These are phyloP conservation scores for Ganaspis sp. DNA, from an alignment of 1,140 invertebrate genomes.

Conservation along the genomic window DNA sequence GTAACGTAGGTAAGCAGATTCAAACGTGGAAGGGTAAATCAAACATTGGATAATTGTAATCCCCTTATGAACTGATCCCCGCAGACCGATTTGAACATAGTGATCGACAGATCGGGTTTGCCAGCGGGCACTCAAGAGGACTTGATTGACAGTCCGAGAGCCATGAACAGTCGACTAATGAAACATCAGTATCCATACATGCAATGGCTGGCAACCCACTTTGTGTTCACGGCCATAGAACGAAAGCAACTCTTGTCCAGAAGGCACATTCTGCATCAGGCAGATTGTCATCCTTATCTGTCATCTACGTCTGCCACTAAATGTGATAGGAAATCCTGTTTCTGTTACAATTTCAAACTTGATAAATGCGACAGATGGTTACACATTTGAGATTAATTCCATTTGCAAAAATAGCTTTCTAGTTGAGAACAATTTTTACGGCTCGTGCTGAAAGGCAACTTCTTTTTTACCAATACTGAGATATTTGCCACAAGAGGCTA, in stretches of 20 bases:
- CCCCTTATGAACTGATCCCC: slow-evolving; percentile 58
- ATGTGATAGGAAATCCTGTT: background rate
- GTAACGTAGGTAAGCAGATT: slow-evolving; percentile 54
- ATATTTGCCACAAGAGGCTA: slow-evolving; percentile 17
- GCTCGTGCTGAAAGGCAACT: too few species aligned
- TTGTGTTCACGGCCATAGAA: slow-evolving; percentile 58
- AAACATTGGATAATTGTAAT: slow-evolving; percentile 73
- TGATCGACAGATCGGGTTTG: slow-evolving; percentile 45
- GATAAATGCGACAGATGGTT: background rate
- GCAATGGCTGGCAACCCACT: slow-evolving; percentile 51
- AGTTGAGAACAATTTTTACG: too few species aligned
- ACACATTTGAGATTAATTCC: too few species aligned
- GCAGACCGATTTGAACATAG: slow-evolving; percentile 58
- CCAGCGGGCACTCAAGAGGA: slow-evolving; percentile 51
- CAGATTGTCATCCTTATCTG: slow-evolving; percentile 47
- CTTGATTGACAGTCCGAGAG: slow-evolving; percentile 72
- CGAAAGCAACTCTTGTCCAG: slow-evolving; percentile 48
- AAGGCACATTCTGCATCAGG: slow-evolving; percentile 41
- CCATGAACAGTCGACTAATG: slow-evolving; percentile 72
- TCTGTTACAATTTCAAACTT: background rate
- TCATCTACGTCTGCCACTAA: background rate
- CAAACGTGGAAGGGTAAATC: slow-evolving; percentile 62
- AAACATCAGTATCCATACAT: slow-evolving; percentile 74
- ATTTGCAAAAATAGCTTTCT: too few species aligned
- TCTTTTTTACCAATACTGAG: background rate